These are phyloP conservation scores for Agrilus planipennis DNA, from an alignment of 1,140 invertebrate genomes.

Conservation along the genomic window DNA sequence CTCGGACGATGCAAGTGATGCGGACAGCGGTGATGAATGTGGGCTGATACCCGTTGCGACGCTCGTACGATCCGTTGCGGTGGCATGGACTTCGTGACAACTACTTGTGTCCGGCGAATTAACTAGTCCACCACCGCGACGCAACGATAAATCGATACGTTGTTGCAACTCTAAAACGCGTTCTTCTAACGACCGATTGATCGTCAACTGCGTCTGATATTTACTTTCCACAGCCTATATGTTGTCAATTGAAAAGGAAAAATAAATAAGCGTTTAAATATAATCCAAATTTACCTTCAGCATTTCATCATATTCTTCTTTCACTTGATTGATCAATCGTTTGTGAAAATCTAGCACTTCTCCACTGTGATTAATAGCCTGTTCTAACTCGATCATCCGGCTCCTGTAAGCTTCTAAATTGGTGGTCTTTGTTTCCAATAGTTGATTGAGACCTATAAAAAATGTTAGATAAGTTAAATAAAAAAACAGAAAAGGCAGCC, in stretches of 20 bases:
- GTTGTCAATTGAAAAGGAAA: not conserved
- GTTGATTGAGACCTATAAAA: constrained; percentile 27
- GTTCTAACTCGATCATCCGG: constrained; percentile 40
- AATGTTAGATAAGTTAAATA: not conserved
- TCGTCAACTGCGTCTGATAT: constrained; percentile 53
- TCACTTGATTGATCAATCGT: constrained; percentile 36
- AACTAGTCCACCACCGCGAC: constrained; percentile 6
- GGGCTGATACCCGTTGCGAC: constrained; percentile 27
- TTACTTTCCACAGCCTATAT: constrained; percentile 54
- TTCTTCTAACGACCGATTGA: constrained; percentile 54
- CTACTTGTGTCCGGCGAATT: constrained; percentile 28
- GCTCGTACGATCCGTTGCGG: constrained; percentile 32
- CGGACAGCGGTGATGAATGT: constrained; percentile 40
- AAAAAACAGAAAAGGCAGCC: not conserved
- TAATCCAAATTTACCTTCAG: constrained; percentile 31
- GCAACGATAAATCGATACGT: constrained; percentile 33
- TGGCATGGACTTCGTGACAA: constrained; percentile 36
- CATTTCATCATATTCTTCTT: constrained; percentile 41
- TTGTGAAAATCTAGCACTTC: constrained; percentile 39
- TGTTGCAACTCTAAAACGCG: constrained; percentile 51
- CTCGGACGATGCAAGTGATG: constrained; percentile 42
- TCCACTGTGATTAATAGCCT: constrained; percentile 36
- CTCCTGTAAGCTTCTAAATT: constrained; percentile 37
- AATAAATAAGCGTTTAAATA: not conserved
- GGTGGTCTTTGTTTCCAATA: constrained; percentile 22